Conservation (phyloP, 2,113 vertebrate genomes). For the Gavialis gangeticus region DNA sequence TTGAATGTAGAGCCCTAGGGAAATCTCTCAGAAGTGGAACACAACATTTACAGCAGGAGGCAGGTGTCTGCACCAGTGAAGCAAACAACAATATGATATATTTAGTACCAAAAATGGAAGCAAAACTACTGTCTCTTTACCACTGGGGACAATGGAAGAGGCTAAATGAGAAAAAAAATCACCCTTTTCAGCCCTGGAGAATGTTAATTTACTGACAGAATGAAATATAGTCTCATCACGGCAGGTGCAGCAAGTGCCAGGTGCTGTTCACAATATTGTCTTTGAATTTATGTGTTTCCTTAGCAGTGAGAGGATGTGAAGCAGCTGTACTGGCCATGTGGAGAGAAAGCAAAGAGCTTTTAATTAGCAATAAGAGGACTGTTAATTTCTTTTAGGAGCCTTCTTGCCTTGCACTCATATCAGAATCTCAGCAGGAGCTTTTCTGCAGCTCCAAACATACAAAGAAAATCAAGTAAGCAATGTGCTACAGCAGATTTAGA, state of each 20-base stretch:
- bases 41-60: constrained; percentile 86
- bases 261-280: constrained; percentile 88
- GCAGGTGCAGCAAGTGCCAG: constrained; percentile 90
- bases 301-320: constrained; percentile 82
- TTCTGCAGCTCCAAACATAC: constrained; percentile 58
- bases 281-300: constrained; percentile 91
- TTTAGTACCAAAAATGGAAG: constrained; percentile 91
- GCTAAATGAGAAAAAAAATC: constrained; percentile 74
- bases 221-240: constrained; percentile 87
- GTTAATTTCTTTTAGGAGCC: constrained; percentile 88
- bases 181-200: constrained; percentile 81
- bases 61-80: constrained; percentile 87
- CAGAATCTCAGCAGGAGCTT: constrained; percentile 77
- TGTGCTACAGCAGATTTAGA: constrained; percentile 60
- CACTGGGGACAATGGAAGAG: constrained; percentile 81
- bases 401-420: constrained; percentile 73
- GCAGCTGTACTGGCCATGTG: constrained; percentile 91
- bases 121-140: constrained; percentile 81
- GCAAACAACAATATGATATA: constrained; percentile 89
- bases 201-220: constrained; percentile 93
- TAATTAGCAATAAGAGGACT: constrained; percentile 93
- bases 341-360: constrained; percentile 94
- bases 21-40: constrained; percentile 88
- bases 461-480: constrained; percentile 60
- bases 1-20: constrained; percentile 86